These are phyloP conservation scores for Martes martes DNA, from an alignment of 2,113 vertebrate genomes.

Conservation along the genomic window DNA sequence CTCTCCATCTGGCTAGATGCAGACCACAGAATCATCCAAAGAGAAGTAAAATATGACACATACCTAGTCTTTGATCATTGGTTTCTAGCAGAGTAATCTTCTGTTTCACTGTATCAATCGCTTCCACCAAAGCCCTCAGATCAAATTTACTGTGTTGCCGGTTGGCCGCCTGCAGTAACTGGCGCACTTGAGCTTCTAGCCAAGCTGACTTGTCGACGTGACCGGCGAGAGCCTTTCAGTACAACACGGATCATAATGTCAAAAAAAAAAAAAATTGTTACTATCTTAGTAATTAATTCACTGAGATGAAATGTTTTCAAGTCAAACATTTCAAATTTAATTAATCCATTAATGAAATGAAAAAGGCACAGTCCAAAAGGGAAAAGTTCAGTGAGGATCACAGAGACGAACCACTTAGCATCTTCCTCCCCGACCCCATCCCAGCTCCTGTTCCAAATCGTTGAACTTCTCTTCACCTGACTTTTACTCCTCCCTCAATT, in stretches of 20 bases:
- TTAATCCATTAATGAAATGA: not conserved
- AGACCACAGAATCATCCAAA: not conserved
- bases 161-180: conserved; percentile 81
- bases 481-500: not conserved
- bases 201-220: conserved; percentile 84
- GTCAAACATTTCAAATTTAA: conserved; percentile 8
- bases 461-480: not conserved
- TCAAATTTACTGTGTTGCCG: conserved; percentile 81
- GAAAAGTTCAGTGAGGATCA: not conserved
- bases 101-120: conserved; percentile 80
- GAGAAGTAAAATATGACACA: conserved; percentile 24
- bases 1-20: not conserved
- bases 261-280: not conserved
- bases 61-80: conserved; percentile 83
- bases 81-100: conserved; percentile 84
- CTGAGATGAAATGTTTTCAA: not conserved
- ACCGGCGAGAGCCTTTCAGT: conserved; percentile 80
- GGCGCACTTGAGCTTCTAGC: conserved; percentile 83
- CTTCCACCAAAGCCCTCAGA: conserved; percentile 80
- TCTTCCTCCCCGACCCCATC: accelerated
- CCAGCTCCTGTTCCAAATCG: not conserved
- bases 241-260: conserved; percentile 31
- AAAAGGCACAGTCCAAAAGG: not conserved
- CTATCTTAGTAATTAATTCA: not conserved
- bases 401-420: not conserved